Percentiles rank a stretch among this genome's conserved stretches.
phyloP scores from a whole-genome alignment of 2,797 vertebrate species.

The Myotis vivesi region DNA sequence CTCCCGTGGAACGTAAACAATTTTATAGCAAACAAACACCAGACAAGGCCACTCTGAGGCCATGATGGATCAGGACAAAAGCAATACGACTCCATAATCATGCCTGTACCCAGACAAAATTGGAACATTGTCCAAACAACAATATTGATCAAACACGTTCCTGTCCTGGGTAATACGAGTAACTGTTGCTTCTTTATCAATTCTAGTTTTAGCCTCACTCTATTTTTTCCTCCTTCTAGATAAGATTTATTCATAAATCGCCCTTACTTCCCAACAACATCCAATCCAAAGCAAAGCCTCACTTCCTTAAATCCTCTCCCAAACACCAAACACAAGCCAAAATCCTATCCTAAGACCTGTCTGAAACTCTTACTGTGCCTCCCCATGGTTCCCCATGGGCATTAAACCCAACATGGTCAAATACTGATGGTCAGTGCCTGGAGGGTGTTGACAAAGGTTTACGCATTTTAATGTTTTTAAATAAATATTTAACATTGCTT shows the following conservation, averaged over 20 bases:
- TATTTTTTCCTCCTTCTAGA: background rate
- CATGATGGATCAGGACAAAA: background rate
- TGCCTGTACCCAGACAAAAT: background rate
- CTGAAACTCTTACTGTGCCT: background rate
- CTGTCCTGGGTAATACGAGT: background rate
- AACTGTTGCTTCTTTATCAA: background rate
- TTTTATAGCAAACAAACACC: background rate
- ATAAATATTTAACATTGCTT: background rate
- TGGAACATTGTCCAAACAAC: background rate
- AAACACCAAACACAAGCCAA: background rate
- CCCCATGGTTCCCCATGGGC: background rate
- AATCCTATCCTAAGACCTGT: background rate
- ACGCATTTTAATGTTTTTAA: background rate
- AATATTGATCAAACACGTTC: background rate
- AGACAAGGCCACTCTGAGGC: background rate
- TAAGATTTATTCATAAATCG: background rate
- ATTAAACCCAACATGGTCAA: background rate
- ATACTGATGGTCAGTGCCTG: background rate
- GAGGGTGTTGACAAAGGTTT: background rate
- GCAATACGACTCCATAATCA: background rate
- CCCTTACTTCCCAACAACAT: background rate
- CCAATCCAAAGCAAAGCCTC: background rate
- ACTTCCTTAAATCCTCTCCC: background rate
- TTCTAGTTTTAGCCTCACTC: background rate
- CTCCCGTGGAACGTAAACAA: background rate